Evolutionary conservation across 2,797 vertebrate species (phyloP), one percentile per base, ranked within the genome.

Genomic region (Tokudaia tokunoshimensis): DNA sequence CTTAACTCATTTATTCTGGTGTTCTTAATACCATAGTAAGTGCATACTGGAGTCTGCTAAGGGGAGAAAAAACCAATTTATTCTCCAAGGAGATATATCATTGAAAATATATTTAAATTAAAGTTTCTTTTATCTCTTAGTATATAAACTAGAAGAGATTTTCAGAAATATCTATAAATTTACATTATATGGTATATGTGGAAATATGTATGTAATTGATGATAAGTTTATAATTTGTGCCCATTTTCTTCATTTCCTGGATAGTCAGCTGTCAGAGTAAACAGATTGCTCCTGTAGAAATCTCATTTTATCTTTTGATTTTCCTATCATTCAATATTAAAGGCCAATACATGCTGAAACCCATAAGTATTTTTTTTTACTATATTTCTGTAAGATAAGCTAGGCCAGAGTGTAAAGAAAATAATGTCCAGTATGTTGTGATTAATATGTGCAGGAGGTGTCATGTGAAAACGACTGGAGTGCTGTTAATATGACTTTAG

Each of bases 311-410:
- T 95, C 13, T 34, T 97, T 97, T 97, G 13, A 67, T 95, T 95
- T 98, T 97, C 63, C 78, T 95, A 70, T 86, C 72, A 75, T 91
- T 98, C 97, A 97, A 93, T 95, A 80, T 15, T 92, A 24, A 96
- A 74, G 96, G 31, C 9, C 61, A 95, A 90, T 94, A 92, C 55
- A 70, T 83, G 90, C 50, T 50, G 97, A 94, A 96, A 95, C 55
- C 10, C 41, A 24, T 75, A 97, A 96, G 96, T 12, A 12, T 98
- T 96, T 94, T 98, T 96, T 94, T 96, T 97, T 97, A 97, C 95
- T 95, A 26, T 50, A 72, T 93, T 97, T 97, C 52, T 89, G 29
- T 92, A 89, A 78, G 55, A 96, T 95, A 29, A 67, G 37, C 63
- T 93, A 63, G 29, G 19, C 4, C 78, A 65, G 87, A 59, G 22